phyloP scores from a whole-genome alignment of 2,797 vertebrate genomes.

The Fratercula arctica region DNA sequence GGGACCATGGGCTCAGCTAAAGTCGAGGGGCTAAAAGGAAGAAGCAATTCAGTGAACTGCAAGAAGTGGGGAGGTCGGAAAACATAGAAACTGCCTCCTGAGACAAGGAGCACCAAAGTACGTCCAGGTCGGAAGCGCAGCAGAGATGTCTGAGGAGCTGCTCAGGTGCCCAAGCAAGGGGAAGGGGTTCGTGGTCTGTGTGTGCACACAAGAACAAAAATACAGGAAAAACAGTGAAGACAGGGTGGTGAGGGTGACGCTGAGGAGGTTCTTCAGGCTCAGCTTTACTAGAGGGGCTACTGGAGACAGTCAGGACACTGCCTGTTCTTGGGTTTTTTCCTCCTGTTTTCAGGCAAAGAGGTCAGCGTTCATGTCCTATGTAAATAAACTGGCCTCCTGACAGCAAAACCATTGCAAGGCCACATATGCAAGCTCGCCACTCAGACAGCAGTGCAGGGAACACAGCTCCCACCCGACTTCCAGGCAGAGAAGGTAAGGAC shows the following conservation, averaged over 20 bases:
- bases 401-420: background rate
- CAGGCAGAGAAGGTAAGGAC: background rate
- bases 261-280: background rate
- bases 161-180: background rate
- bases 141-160: background rate
- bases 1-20: background rate
- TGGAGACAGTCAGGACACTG: background rate
- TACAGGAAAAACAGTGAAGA: background rate
- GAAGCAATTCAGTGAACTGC: background rate
- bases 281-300: background rate
- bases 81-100: background rate
- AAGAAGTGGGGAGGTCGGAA: background rate
- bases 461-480: background rate
- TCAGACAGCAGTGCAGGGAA: background rate
- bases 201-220: fast-evolving
- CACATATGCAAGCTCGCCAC: background rate
- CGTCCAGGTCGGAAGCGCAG: background rate
- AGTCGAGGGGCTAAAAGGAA: background rate
- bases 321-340: background rate
- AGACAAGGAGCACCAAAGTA: background rate
- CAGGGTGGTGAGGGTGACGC: background rate
- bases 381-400: background rate
- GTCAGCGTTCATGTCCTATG: background rate
- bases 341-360: background rate
- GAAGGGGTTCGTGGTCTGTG: background rate